These are phyloP conservation scores for Drosophila diplacantha DNA, from an alignment of 2,888 invertebrate genomes.

Conservation along the genomic window DNA sequence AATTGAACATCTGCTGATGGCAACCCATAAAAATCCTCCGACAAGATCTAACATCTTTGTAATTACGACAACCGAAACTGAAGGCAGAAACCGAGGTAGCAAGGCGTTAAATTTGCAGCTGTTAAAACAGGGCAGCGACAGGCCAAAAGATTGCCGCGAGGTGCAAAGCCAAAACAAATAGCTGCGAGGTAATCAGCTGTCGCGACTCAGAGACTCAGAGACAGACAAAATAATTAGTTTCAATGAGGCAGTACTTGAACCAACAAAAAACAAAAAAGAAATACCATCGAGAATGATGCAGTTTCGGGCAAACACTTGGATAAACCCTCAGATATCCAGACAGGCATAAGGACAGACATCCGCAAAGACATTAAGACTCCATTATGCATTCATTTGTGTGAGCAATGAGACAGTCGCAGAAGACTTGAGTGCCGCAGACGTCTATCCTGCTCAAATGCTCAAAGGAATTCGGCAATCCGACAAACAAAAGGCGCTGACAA, in stretches of 20 bases:
- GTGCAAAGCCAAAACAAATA: slow-evolving; percentile 53
- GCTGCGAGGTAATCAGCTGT: slow-evolving; percentile 62
- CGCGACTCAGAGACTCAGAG: slow-evolving; percentile 23
- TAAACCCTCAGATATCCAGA: slow-evolving; percentile 8
- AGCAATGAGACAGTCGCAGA: slow-evolving; percentile 26
- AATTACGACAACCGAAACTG: slow-evolving; percentile 45
- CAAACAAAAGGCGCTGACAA: slow-evolving; percentile 15
- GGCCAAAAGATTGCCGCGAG: slow-evolving; percentile 20
- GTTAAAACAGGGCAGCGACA: slow-evolving; percentile 39
- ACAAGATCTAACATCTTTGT: slow-evolving; percentile 54
- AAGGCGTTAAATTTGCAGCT: slow-evolving; percentile 61
- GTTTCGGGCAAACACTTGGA: slow-evolving; percentile 28
- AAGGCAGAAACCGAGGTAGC: slow-evolving; percentile 22
- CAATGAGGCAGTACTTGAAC: slow-evolving; percentile 53
- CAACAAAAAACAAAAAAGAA: slow-evolving; percentile 28
- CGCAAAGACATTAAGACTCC: slow-evolving; percentile 51
- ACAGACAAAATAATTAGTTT: slow-evolving; percentile 59
- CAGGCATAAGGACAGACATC: slow-evolving; percentile 24
- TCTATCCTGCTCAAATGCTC: slow-evolving; percentile 12
- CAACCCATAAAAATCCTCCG: slow-evolving; percentile 41
- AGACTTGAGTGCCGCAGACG: slow-evolving; percentile 6
- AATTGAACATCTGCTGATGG: slow-evolving; percentile 37
- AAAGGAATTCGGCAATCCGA: slow-evolving; percentile 37
- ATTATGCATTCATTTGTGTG: slow-evolving; percentile 63
- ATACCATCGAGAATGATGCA: slow-evolving; percentile 30